Base-by-base conservation (phyloP, 2,113 vertebrate species). In the Ochotona princeps region DNA sequence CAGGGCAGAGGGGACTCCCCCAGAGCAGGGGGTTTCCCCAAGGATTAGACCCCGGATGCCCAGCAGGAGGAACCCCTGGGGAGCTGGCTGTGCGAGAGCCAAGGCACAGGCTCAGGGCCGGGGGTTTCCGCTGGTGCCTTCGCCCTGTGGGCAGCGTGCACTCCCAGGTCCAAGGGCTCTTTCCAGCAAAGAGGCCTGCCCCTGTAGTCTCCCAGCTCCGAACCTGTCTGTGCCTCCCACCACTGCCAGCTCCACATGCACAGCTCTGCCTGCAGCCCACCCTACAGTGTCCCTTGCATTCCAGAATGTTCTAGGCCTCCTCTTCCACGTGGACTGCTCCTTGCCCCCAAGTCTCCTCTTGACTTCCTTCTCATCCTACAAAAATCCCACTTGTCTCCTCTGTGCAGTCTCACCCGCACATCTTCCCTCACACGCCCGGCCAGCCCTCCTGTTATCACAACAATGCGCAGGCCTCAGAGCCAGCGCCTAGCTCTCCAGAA, bases 71-170 rank as follows among this genome's bases (percentile, higher is more conserved):
- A 44, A 44, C 38, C 38, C 38, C 38, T 6, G 38, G 38, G 38
- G 38, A 44, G 38, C 38, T 44, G 38, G 38, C 38, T 44, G 38
- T 44, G 38, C 38, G 38, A 44, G 38, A 44, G 38, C 38, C 6
- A 44, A 6, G 38, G 3, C 38, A 44, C 38, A 44, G 38, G 38
- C 38, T 44, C 38, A 44, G 38, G 38, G 38, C 38, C 6, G 38
- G 38, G 38, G 38, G 3, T 44, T 44, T 6, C 38, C 57, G 69
- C 21, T n/a, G 21, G 21, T 28, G 32, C 70, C 49, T 26, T n/a
- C 8, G 21, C 72, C 70, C 21, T n/a, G 44, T n/a, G 76, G 2
- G 1, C 23, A 17, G 44, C 0, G 0, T 65, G 18, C 63, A 44
- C 11, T 12, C 69, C 79, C 25, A 25, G 18, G 20, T 65, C 73